Conservation (phyloP, 2,888 invertebrate genomes). For the Notodonta ziczac region DNA sequence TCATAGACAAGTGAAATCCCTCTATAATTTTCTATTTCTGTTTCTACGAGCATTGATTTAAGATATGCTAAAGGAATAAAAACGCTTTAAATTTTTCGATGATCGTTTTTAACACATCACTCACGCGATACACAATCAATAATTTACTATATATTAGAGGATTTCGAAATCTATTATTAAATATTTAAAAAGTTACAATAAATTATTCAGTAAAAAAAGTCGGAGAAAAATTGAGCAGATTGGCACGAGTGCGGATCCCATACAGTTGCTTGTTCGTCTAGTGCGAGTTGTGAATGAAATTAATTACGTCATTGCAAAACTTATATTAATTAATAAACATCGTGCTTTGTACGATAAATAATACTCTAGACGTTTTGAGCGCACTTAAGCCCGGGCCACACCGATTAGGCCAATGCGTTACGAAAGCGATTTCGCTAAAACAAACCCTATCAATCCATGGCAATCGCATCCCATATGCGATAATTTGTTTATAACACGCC, state of each 20-base stretch:
- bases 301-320: slow-evolving; percentile 16
- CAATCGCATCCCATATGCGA: too few species aligned
- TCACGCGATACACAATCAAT: slow-evolving; percentile 42
- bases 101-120: slow-evolving; percentile 25
- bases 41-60: background rate
- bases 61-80: background rate
- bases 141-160: slow-evolving; percentile 40
- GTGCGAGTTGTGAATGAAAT: slow-evolving; percentile 31
- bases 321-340: slow-evolving; percentile 14
- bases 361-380: slow-evolving; percentile 41
- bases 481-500: too few species aligned
- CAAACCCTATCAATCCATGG: too few species aligned
- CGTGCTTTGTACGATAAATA: slow-evolving; percentile 24
- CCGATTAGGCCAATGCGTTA: too few species aligned
- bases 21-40: too few species aligned
- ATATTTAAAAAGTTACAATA: slow-evolving; percentile 38
- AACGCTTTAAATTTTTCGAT: slow-evolving; percentile 29
- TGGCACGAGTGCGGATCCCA: slow-evolving; percentile 65
- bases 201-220: slow-evolving; percentile 51
- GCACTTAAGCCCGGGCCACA: slow-evolving; percentile 16
- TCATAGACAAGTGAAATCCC: too few species aligned
- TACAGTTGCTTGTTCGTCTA: slow-evolving; percentile 34
- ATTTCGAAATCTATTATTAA: slow-evolving; percentile 45
- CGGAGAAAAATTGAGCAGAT: slow-evolving; percentile 72
- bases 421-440: too few species aligned